Evolutionary conservation across 1,140 invertebrate species (phyloP), one percentile per base, ranked within the genome.

Genomic region (Leptinotarsa texana): DNA sequence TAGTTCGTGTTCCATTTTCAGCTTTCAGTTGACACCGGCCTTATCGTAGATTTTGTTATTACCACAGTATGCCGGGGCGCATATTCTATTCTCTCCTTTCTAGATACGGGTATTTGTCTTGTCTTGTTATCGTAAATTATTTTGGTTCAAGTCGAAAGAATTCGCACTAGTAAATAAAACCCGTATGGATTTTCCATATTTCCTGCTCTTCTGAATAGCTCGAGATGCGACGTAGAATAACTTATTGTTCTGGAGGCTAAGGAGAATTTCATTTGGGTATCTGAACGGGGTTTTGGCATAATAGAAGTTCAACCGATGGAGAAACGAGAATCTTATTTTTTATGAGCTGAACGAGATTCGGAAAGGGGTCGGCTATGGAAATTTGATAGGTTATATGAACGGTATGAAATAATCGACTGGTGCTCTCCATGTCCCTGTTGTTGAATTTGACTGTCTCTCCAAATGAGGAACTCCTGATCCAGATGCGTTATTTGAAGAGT

Each of bases 121-220:
- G 63, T 65, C 63, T n/a, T 65, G 63, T 65, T 65, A 65, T 74
- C 27, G 15, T 69, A 17, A 69, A 69, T 51, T 51, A 51, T 69
- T 69, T 69, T n/a, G 18, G 21, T n/a, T 57, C 15, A 57, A 57
- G 51, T 57, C 17, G 51, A 57, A 57, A 57, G 51, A 57, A 57
- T 57, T 57, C 51, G 51, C 33, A 57, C 51, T 57, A 57, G 51
- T 57, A 57, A 57, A 57, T 57, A 57, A 57, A 57, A 57, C 51
- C 51, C 51, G 13, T 57, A 57, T 57, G 51, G 51, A 57, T 57
- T 57, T 57, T 57, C 51, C 51, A 57, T 57, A 57, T 57, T 57
- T 57, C 51, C 17, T 57, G 11, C 51, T 57, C 51, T 18, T 57
- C n/a, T n/a, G 51, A 57, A 57, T 57, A n/a, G 13, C n/a, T 57